Percentiles rank a stretch among this genome's conserved stretches.
These are phyloP conservation scores for Ophion ventricosus DNA, from an alignment of 2,888 invertebrate genomes.

Conservation along the genomic window DNA sequence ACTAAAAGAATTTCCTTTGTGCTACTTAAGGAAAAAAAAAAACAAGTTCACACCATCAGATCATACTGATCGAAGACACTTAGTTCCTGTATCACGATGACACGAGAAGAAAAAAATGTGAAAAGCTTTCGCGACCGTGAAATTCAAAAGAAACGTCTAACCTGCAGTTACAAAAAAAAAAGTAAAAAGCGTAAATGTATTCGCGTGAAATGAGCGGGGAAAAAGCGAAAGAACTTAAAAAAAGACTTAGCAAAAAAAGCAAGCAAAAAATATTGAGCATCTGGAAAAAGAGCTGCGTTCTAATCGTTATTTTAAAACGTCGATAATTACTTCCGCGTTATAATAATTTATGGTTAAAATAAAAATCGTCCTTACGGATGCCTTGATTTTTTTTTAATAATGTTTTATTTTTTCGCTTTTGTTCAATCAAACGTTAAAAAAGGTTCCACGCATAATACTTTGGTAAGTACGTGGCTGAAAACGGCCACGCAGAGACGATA, in stretches of 20 bases:
- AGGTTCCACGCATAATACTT: slow-evolving; percentile 22
- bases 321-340: slow-evolving; percentile 24
- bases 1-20: slow-evolving; percentile 32
- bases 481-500: slow-evolving; percentile 9
- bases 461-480: slow-evolving; percentile 26
- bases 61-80: slow-evolving; percentile 41
- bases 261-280: slow-evolving; percentile 8
- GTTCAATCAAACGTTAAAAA: slow-evolving; percentile 2
- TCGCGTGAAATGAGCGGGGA: slow-evolving; percentile 24
- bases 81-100: slow-evolving; percentile 24
- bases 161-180: slow-evolving; percentile 29
- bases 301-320: background rate
- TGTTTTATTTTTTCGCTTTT: slow-evolving; percentile 22
- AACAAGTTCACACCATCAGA: slow-evolving; percentile 9
- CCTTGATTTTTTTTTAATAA: slow-evolving; percentile 9
- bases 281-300: background rate
- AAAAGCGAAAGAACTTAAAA: slow-evolving; percentile 30
- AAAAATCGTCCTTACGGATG: background rate
- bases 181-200: slow-evolving; percentile 16
- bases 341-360: slow-evolving; percentile 24
- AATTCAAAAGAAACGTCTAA: slow-evolving; percentile 30
- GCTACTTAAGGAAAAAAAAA: slow-evolving; percentile 32
- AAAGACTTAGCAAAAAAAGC: background rate
- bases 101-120: slow-evolving; percentile 11
- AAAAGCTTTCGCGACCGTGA: slow-evolving; percentile 26